Conservation (phyloP, 2,113 vertebrate species). For the Rhynchomys soricoides region DNA sequence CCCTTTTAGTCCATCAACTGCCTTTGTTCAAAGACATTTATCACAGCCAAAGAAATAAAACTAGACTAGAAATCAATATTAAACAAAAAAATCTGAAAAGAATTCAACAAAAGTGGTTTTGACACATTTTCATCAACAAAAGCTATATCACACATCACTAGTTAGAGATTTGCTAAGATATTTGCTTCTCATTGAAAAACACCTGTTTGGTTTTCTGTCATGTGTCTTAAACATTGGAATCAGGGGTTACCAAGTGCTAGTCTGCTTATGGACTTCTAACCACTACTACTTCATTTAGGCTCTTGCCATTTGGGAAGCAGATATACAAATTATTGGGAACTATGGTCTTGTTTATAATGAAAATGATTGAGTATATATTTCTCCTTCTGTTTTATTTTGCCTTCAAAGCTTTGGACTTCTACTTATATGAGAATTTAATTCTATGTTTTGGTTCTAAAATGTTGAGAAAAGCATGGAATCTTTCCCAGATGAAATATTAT, state of each 20-base stretch:
- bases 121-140: not conserved
- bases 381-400: constrained; percentile 13
- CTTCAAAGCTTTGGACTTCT: constrained; percentile 1
- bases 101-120: constrained; percentile 20
- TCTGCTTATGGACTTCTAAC: not conserved
- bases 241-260: not conserved
- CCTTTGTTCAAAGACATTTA: not conserved
- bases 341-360: constrained; percentile 2
- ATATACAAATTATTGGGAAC: not conserved
- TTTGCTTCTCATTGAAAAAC: constrained; percentile 41
- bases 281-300: not conserved
- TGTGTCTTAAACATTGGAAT: not conserved
- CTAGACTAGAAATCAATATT: not conserved
- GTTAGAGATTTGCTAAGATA: not conserved
- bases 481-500: not conserved
- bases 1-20: not conserved
- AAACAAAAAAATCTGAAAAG: constrained; percentile 16
- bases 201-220: constrained; percentile 9
- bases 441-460: not conserved
- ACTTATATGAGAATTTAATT: not conserved
- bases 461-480: not conserved
- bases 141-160: not conserved
- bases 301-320: not conserved
- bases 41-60: not conserved
- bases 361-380: not conserved